Conservation (phyloP, 2,888 invertebrate genomes). For the Chloroclysta siterata region DNA sequence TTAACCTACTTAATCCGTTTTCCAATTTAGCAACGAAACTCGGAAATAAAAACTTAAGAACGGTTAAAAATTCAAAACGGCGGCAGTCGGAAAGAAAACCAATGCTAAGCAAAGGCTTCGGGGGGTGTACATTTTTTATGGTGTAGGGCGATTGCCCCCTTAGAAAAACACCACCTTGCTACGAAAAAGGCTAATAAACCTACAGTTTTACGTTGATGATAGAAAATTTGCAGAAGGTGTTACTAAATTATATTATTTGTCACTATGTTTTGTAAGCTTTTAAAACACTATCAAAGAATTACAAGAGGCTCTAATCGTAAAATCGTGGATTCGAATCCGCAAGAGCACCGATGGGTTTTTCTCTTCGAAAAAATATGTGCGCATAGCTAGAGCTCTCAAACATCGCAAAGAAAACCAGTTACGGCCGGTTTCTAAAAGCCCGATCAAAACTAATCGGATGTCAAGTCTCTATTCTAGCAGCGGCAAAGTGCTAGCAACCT, state of each 20-base stretch:
- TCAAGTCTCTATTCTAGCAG: too few relatives aligned
- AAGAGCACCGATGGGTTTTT: too few relatives aligned
- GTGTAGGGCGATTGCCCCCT: conserved; percentile 64
- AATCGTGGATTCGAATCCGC: too few relatives aligned
- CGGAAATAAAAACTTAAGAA: conserved; percentile 42
- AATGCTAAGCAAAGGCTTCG: conserved; percentile 62
- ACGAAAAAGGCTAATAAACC: conserved; percentile 77
- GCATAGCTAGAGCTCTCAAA: too few relatives aligned
- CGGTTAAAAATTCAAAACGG: conserved; percentile 62
- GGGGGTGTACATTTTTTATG: conserved; percentile 78
- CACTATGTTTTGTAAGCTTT: not conserved
- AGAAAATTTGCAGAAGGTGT: conserved; percentile 46
- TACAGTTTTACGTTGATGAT: conserved; percentile 45
- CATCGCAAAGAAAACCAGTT: too few relatives aligned
- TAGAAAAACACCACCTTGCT: conserved; percentile 75
- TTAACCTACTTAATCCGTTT: not conserved
- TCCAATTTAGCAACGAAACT: conserved; percentile 12
- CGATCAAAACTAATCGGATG: too few relatives aligned
- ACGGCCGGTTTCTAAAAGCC: too few relatives aligned
- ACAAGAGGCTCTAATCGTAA: too few relatives aligned
- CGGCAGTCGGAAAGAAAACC: conserved; percentile 60
- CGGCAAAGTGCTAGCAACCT: too few relatives aligned
- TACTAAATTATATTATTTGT: not conserved
- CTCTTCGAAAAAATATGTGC: too few relatives aligned
- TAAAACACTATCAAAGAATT: not conserved